Evolutionary conservation across 64 coral and sea anemone genomes (phyloP), one percentile per base, ranked within the genome.

Genomic region (Actinia equina): DNA sequence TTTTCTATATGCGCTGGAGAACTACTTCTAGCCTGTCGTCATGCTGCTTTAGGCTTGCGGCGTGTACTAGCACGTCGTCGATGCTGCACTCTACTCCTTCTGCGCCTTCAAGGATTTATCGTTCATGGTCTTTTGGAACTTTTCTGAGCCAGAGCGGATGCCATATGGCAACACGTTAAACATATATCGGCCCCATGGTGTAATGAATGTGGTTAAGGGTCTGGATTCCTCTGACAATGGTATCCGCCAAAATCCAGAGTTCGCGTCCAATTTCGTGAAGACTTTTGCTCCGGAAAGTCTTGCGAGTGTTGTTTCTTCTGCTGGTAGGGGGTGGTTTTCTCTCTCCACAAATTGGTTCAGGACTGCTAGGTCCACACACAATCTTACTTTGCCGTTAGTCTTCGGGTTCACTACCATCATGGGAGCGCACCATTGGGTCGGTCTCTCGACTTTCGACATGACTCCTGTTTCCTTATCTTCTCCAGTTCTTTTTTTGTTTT

Each of bases 151-250:
- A 52, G 10, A 62, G 55, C 89, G 52, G 30, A 86, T 86, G 17
- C 69, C 89, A 63, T 16, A 90, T 45, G n/a, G 82, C 10, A 85
- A 20, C 17, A 27, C 64, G 63, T 90, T 85, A 15, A 90, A 84
- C 23, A 52, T 59, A 53, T 70, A 90, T 6, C 6, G 18, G 14
- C 71, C 74, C 70, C 83, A 91, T 3, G 76, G 84, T 16, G 89
- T 91, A 5, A 91, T 91, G 79, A 89, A 89, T 8, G 88, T 83
- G 18, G 88, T 89, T 22, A 89, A 51, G 19, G 5, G 60, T 83
- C 52, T 63, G 13, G 85, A 86, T 44, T 63, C 27, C 7, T 63
- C 54, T 30, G 14, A 5, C 30, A 86, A n/a, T 15, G 56, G 64
- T n/a, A 69, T 71, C 46, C 22, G 85, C 85, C 6, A 86, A 41